A percentile compares a stretch with the other conserved stretches of the same genome.
Evolutionary conservation across 2,113 vertebrate species (phyloP).

Genomic region (Vidua macroura): DNA sequence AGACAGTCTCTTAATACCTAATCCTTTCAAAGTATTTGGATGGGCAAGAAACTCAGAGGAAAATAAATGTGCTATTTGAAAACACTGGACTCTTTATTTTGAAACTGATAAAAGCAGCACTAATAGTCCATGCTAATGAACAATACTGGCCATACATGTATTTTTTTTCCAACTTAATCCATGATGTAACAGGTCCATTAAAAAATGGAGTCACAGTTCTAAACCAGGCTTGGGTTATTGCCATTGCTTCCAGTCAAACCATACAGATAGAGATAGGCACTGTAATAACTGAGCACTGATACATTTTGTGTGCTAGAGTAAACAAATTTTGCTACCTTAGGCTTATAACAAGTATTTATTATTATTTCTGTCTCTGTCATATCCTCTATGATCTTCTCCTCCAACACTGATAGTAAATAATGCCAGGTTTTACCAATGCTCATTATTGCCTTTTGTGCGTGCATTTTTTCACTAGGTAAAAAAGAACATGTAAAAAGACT

Average conservation of each 20-base stretch:
- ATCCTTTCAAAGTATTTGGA: neutral
- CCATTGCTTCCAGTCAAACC: neutral
- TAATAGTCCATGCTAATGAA: neutral
- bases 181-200: neutral
- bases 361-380: neutral
- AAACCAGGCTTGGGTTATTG: neutral
- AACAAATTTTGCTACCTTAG: neutral
- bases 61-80: neutral
- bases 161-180: neutral
- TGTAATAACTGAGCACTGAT: neutral
- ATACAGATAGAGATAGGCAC: accelerated
- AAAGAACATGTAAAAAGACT: neutral
- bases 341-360: neutral
- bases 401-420: neutral
- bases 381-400: neutral
- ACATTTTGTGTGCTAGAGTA: neutral
- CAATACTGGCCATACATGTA: neutral
- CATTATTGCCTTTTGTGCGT: neutral
- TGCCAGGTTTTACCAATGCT: neutral
- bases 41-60: neutral
- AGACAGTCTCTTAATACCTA: neutral
- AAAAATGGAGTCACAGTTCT: neutral
- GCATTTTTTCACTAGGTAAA: neutral
- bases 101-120: neutral
- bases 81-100: neutral